phyloP scores from a whole-genome alignment of 2,888 invertebrate genomes.

The Cerceris ruficornis region DNA sequence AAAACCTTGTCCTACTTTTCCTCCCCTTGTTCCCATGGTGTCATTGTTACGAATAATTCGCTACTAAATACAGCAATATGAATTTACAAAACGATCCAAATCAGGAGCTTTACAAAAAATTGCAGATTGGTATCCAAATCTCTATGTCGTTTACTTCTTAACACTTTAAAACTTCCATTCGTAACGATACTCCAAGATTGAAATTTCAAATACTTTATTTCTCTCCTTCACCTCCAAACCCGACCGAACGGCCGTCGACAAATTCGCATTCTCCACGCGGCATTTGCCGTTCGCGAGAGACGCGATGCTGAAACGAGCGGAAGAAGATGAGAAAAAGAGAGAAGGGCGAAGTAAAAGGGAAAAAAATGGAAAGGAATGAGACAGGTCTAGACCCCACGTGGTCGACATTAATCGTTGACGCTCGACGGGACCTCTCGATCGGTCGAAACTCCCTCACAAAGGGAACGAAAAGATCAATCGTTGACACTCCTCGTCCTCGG shows the following conservation, averaged over 20 bases:
- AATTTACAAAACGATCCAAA: too few relatives aligned
- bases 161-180: too few relatives aligned
- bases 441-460: conserved; percentile 37
- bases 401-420: conserved; percentile 60
- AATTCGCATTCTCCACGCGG: conserved; percentile 8
- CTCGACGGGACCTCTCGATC: conserved; percentile 47
- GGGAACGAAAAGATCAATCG: conserved; percentile 56
- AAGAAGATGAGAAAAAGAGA: conserved; percentile 11
- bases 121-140: too few relatives aligned
- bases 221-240: too few relatives aligned
- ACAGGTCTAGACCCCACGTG: conserved; percentile 3
- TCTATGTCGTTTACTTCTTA: too few relatives aligned
- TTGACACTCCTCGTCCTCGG: conserved; percentile 51
- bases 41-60: too few relatives aligned
- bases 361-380: conserved; percentile 5
- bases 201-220: too few relatives aligned
- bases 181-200: too few relatives aligned
- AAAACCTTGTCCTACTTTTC: too few relatives aligned
- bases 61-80: too few relatives aligned
- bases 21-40: too few relatives aligned
- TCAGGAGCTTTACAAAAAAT: too few relatives aligned
- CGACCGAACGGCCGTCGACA: neutral
- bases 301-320: conserved; percentile 32
- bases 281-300: conserved; percentile 31
- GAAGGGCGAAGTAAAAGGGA: neutral